Conservation (phyloP, 2,888 invertebrate genomes). For the Onchidella celtica region DNA sequence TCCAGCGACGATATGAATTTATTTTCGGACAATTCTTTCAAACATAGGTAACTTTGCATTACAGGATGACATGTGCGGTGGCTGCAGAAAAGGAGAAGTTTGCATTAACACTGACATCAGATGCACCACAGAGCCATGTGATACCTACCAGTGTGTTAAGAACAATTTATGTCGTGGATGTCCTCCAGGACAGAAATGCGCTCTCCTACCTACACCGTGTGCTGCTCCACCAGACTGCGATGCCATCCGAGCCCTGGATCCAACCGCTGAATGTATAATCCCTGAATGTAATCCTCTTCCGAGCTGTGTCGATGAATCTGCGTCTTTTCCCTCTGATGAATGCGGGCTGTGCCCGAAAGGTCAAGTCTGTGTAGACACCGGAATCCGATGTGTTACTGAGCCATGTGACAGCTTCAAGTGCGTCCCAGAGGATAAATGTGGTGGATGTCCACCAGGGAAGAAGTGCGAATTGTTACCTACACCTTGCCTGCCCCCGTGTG, state of each 20-base stretch:
- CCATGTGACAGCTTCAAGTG: conserved; percentile 18
- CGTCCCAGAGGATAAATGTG: background rate
- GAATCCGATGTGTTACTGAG: background rate
- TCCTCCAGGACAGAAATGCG: conserved; percentile 3
- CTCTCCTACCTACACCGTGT: background rate
- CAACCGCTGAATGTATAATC: background rate
- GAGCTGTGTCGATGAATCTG: background rate
- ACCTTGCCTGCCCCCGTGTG: no score
- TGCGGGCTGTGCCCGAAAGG: background rate
- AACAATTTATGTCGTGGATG: conserved; percentile 7
- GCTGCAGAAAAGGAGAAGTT: no score
- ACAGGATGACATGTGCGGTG: no score
- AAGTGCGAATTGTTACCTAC: no score
- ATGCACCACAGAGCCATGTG: background rate
- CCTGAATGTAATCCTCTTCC: background rate
- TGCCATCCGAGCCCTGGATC: background rate
- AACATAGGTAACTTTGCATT: no score
- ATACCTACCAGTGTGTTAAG: background rate
- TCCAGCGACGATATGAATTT: no score
- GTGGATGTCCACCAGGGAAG: conserved; percentile 13
- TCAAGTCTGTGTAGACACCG: conserved; percentile 7
- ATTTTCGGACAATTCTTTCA: no score
- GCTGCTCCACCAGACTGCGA: background rate
- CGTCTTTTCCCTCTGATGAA: background rate
- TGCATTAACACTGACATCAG: conserved; percentile 1